Conservation (phyloP, 2,113 vertebrate genomes). For the Cettia cetti region DNA sequence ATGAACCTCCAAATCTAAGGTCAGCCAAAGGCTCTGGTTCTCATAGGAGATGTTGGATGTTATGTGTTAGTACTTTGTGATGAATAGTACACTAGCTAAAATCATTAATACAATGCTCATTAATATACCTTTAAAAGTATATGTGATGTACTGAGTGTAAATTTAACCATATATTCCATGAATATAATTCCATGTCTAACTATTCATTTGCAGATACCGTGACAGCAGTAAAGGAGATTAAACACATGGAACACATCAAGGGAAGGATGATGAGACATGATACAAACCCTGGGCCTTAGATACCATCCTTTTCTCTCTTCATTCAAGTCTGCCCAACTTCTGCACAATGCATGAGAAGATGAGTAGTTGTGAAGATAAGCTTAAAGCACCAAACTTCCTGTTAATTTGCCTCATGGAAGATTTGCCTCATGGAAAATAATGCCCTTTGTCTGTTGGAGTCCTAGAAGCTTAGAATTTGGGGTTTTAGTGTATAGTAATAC, state of each 20-base stretch:
- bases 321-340: background rate
- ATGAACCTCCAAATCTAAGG: background rate
- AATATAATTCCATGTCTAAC: background rate
- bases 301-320: background rate
- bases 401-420: background rate
- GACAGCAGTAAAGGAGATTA: background rate
- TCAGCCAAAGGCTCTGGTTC: background rate
- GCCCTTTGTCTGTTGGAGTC: background rate
- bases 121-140: background rate
- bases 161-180: background rate
- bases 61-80: background rate
- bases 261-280: rapidly evolving
- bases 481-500: too few relatives aligned
- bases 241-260: background rate
- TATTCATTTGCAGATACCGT: background rate
- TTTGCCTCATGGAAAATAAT: background rate
- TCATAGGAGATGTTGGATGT: rapidly evolving
- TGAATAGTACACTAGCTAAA: background rate
- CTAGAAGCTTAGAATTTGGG: too few relatives aligned
- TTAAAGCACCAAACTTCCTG: background rate
- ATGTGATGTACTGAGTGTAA: background rate
- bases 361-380: background rate
- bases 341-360: background rate
- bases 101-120: background rate
- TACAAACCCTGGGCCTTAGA: background rate